Percentiles rank a stretch among this genome's conserved stretches.
phyloP scores from a whole-genome alignment of 2,888 invertebrate genomes.

The Digitonthophagus gazella region DNA sequence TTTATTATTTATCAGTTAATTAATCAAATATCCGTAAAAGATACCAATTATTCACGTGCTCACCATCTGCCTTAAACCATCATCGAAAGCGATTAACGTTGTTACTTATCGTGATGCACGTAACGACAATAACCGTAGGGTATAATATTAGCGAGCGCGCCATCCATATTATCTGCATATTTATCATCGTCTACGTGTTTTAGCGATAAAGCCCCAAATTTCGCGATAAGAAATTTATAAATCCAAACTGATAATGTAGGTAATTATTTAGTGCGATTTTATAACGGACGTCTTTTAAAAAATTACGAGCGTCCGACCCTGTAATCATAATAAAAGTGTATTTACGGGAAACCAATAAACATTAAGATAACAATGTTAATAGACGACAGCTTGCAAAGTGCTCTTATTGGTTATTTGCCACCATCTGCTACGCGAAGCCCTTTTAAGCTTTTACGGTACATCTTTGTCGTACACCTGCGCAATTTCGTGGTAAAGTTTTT shows the following conservation, averaged over 20 bases:
- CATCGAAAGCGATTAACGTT: not conserved
- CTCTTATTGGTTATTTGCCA: not conserved
- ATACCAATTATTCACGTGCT: not conserved
- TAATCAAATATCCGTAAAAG: not conserved
- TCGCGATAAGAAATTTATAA: not conserved
- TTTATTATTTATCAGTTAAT: not conserved
- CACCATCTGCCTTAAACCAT: not conserved
- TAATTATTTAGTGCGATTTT: too few species aligned
- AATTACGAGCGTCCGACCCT: too few species aligned
- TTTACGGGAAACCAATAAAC: not conserved
- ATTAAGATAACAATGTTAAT: not conserved
- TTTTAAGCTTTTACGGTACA: not conserved
- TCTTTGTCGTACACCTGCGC: not conserved
- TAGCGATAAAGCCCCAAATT: not conserved
- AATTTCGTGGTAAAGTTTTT: not conserved
- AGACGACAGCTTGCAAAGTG: not conserved
- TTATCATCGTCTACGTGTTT: not conserved
- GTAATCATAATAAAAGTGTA: too few species aligned
- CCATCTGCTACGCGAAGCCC: not conserved
- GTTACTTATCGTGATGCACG: not conserved
- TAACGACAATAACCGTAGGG: not conserved
- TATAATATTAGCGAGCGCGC: too few species aligned
- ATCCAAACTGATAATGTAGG: too few species aligned
- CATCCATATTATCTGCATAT: too few species aligned
- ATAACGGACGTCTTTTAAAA: too few species aligned